Evolutionary conservation across 2,113 vertebrate species (phyloP), one percentile per base, ranked within the genome.

Genomic region (Bufo gargarizans): DNA sequence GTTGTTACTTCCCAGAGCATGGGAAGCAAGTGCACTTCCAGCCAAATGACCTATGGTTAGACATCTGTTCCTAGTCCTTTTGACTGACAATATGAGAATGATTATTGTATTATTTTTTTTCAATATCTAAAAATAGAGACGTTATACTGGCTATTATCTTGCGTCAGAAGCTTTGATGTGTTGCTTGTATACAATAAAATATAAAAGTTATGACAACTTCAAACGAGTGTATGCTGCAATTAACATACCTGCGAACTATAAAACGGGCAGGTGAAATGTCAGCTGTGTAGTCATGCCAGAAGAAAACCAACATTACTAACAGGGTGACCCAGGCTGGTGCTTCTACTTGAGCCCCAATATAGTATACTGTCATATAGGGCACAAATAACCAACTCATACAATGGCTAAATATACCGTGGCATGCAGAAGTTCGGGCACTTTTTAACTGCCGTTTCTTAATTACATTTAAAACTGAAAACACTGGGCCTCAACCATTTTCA

Each of bases 121-220:
- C 22, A 65, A 55, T 4, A 49, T 67, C 22, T 71, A 67, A 53
- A 87, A 78, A 69, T 58, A 87, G 63, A 43, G 61, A 71, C 55
- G 0, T 4, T 77, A 77, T 67, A 87, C 11, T 10, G 47, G 20
- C 63, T 67, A 43, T 79, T 55, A 22, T 69, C 49, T 69, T 80
- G 59, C 63, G 50, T 80, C 50, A 80, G 11, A 56, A 80, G 86
- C 50, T 79, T 63, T 77, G 43, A 74, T 63, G 56, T n/a, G 11
- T 86, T 79, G 20, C 20, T 59, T 67, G 59, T 56, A 65, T 47
- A 55, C 33, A 77, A 86, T 86, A 86, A 77, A 86, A 77, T 63
- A 12, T 63, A 22, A 10, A 77, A 50, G 72, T 45, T 65, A 77
- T 43, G 55, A 22, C 9, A 81, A 56, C 86, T 80, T 87, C 61